These are phyloP conservation scores for Falcaria lacertinaria DNA, from an alignment of 2,888 invertebrate species.

Conservation along the genomic window DNA sequence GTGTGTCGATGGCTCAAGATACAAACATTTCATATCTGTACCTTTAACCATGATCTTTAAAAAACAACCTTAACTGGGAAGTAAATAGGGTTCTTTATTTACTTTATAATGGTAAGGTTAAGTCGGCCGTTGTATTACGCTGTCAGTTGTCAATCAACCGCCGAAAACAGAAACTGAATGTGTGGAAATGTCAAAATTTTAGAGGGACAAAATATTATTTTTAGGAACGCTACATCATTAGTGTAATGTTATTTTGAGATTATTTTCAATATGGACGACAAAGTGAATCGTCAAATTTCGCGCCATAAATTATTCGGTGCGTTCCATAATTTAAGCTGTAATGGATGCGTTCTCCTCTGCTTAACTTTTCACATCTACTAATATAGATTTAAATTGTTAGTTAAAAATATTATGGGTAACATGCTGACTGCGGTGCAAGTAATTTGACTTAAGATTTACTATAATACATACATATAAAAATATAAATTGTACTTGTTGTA, in stretches of 20 bases:
- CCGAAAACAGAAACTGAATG: slow-evolving; percentile 35
- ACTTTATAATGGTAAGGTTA: slow-evolving; percentile 5
- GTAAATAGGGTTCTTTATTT: slow-evolving; percentile 8
- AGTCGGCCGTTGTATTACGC: slow-evolving; percentile 23
- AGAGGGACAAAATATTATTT: slow-evolving; percentile 16
- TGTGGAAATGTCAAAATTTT: slow-evolving; percentile 32
- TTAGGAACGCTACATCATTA: slow-evolving; percentile 8
- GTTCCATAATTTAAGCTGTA: slow-evolving; percentile 26
- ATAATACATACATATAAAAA: no score
- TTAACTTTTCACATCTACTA: slow-evolving; percentile 9
- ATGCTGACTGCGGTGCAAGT: no score
- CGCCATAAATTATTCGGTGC: slow-evolving; percentile 29
- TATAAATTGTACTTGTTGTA: no score
- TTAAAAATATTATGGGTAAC: slow-evolving; percentile 10
- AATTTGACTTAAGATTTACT: no score
- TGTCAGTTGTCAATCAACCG: slow-evolving; percentile 55
- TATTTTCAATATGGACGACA: slow-evolving; percentile 32
- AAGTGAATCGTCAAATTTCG: slow-evolving; percentile 30
- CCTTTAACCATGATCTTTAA: slow-evolving; percentile 14
- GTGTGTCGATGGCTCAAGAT: slow-evolving; percentile 52
- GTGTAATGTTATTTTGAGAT: not conserved
- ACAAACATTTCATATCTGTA: slow-evolving; percentile 24
- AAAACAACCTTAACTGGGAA: slow-evolving; percentile 24
- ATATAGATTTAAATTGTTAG: slow-evolving; percentile 10
- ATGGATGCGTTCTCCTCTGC: slow-evolving; percentile 21